Evolutionary conservation across 1,140 invertebrate species (phyloP).

Genomic region (Meloidogyne exigua): DNA sequence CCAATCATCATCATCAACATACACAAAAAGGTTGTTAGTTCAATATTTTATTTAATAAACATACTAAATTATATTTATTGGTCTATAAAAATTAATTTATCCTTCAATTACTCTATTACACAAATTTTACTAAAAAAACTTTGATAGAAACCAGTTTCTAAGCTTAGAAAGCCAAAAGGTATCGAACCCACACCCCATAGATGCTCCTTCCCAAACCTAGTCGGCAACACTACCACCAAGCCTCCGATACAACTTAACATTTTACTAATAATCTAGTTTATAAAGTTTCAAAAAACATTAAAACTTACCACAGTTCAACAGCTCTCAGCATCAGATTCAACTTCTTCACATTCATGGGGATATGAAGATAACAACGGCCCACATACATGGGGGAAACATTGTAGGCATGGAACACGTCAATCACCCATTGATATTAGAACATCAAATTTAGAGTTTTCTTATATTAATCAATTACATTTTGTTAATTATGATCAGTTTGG

Average conservation of each 20-base stretch:
- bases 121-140: too few species aligned
- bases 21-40: not conserved
- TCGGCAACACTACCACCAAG: too few species aligned
- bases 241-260: too few species aligned
- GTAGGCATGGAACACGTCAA: conserved; percentile 52
- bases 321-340: not conserved
- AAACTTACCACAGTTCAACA: not conserved
- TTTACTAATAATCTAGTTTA: too few species aligned
- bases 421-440: conserved; percentile 60
- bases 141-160: too few species aligned
- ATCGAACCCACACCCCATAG: too few species aligned
- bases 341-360: conserved; percentile 38
- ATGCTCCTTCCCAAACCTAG: too few species aligned
- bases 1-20: not conserved
- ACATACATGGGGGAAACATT: conserved; percentile 45
- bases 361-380: conserved; percentile 52
- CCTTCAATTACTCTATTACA: too few species aligned
- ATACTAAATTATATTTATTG: too few species aligned
- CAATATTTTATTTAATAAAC: not conserved
- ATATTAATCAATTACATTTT: conserved; percentile 50
- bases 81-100: too few species aligned
- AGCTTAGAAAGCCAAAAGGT: too few species aligned
- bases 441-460: conserved; percentile 39
- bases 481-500: conserved; percentile 56
- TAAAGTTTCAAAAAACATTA: not conserved